phyloP scores from a whole-genome alignment of 2,888 invertebrate species.

The Melipona beecheii region DNA sequence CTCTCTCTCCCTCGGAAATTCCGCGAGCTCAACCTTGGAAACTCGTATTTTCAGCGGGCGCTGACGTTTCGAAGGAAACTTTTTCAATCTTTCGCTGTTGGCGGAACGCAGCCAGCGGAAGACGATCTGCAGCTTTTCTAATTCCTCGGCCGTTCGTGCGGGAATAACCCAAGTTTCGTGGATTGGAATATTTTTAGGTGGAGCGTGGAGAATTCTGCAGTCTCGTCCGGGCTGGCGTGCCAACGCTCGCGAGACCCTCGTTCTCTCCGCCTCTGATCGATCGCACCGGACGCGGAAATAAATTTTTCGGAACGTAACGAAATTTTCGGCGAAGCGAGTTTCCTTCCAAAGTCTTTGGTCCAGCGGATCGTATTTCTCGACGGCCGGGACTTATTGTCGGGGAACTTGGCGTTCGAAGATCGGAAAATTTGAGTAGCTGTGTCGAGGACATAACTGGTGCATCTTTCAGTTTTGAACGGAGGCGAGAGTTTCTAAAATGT shows the following conservation, averaged over 20 bases:
- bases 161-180: slow-evolving; percentile 8
- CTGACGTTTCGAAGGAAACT: slow-evolving; percentile 25
- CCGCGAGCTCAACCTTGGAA: slow-evolving; percentile 25
- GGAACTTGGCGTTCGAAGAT: no score
- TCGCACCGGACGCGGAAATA: background rate
- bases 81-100: slow-evolving; percentile 21
- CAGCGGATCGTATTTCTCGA: background rate
- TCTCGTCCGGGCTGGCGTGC: no score
- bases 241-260: background rate
- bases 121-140: slow-evolving; percentile 23
- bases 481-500: no score
- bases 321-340: background rate
- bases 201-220: background rate
- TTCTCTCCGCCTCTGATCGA: background rate
- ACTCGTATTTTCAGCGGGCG: slow-evolving; percentile 13
- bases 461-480: no score
- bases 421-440: no score
- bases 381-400: no score
- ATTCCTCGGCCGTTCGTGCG: background rate
- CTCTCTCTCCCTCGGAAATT: slow-evolving; percentile 16
- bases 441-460: no score
- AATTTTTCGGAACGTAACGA: background rate
- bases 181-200: background rate
- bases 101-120: background rate
- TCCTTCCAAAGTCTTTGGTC: background rate